phyloP scores from a whole-genome alignment of 2,888 invertebrate genomes.

The Pseudanteris insignis region DNA sequence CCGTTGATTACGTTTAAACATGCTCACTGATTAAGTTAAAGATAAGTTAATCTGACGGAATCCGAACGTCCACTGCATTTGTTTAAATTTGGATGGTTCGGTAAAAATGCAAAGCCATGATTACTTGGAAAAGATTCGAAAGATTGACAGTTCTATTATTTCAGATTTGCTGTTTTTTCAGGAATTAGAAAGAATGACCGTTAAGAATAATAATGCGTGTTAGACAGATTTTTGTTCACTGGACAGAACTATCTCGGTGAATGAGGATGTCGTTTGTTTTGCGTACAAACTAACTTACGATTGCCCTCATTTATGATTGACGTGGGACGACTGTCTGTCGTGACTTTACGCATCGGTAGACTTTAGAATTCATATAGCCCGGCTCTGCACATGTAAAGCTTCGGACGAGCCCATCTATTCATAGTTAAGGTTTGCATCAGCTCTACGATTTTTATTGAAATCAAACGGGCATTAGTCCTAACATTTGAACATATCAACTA shows the following conservation, averaged over 20 bases:
- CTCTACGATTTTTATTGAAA: too few relatives aligned
- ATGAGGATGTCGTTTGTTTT: conserved; percentile 49
- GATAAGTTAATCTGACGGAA: too few relatives aligned
- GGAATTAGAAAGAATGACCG: conserved; percentile 12
- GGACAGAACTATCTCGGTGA: conserved; percentile 22
- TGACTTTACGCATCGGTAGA: conserved; percentile 38
- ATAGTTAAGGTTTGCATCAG: conserved; percentile 14
- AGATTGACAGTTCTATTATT: conserved; percentile 22
- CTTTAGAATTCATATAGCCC: conserved; percentile 32
- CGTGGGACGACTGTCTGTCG: conserved; percentile 51
- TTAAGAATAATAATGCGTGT: conserved; percentile 42
- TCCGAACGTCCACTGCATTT: too few relatives aligned
- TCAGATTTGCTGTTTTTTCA: conserved; percentile 20
- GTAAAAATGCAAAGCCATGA: too few relatives aligned
- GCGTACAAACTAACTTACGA: conserved; percentile 45
- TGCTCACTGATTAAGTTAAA: too few relatives aligned
- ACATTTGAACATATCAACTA: too few relatives aligned
- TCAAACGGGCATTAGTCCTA: too few relatives aligned
- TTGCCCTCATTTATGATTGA: conserved; percentile 51
- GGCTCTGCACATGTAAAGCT: conserved; percentile 37
- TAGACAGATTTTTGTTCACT: conserved; percentile 37
- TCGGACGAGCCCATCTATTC: conserved; percentile 34
- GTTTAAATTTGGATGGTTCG: too few relatives aligned
- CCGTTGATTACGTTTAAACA: too few relatives aligned
- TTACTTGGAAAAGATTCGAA: neutral